phyloP scores from a whole-genome alignment of 2,797 vertebrate genomes.

The Sardinella longiceps region DNA sequence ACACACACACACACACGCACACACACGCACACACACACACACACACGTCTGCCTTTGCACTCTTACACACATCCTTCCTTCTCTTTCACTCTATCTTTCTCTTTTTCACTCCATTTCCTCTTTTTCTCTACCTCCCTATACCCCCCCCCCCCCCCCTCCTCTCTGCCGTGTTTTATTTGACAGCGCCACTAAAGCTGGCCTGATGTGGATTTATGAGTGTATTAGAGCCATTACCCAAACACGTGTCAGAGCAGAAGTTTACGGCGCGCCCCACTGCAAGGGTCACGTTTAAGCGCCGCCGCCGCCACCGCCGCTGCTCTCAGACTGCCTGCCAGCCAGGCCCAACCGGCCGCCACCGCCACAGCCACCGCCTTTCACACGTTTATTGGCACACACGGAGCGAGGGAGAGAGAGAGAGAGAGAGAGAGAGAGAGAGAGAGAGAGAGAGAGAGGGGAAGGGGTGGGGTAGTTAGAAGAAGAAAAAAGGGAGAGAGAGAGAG shows the following conservation, averaged over 20 bases:
- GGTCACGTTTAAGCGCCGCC: constrained; percentile 58
- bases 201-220: constrained; percentile 70
- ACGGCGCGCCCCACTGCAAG: constrained; percentile 52
- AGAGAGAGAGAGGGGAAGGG: not conserved
- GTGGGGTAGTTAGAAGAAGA: too few species aligned
- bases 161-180: constrained; percentile 53
- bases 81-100: not conserved
- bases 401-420: not conserved
- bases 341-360: not conserved
- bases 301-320: not conserved
- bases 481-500: not conserved
- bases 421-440: not conserved
- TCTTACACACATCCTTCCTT: not conserved
- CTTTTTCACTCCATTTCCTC: constrained; percentile 9
- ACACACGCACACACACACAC: not conserved
- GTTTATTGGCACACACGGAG: not conserved
- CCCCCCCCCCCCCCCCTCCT: not conserved
- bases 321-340: not conserved
- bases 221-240: constrained; percentile 70
- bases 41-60: not conserved
- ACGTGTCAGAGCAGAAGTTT: constrained; percentile 63
- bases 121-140: constrained; percentile 25
- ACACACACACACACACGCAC: too few species aligned
- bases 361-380: not conserved
- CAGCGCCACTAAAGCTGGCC: constrained; percentile 49